Conservation (phyloP, 2,113 vertebrate species). For the Mormyrus iriodes region DNA sequence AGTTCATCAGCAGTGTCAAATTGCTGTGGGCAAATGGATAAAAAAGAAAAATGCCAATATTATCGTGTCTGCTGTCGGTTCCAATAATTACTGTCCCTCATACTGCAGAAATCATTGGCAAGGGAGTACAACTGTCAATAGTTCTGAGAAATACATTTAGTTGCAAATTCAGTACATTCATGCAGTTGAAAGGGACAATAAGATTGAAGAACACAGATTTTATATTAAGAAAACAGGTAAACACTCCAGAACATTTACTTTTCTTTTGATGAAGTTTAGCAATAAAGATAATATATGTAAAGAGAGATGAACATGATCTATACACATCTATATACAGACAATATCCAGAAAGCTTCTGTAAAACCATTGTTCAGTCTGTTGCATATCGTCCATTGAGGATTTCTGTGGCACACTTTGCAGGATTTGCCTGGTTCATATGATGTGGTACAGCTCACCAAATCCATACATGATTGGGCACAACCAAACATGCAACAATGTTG, state of each 20-base stretch:
- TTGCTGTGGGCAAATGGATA: neutral
- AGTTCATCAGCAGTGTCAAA: neutral
- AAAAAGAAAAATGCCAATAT: constrained; percentile 18
- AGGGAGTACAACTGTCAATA: neutral
- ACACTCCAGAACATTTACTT: neutral
- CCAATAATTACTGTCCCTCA: constrained; percentile 28
- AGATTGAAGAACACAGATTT: neutral
- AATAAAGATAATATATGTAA: neutral
- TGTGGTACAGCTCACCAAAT: neutral
- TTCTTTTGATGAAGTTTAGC: neutral
- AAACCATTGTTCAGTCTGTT: neutral
- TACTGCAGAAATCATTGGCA: constrained; percentile 10
- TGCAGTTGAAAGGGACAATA: neutral
- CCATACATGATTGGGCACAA: neutral
- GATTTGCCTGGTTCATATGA: neutral
- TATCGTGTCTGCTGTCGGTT: constrained; percentile 12
- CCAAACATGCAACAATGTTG: neutral
- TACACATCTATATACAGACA: neutral
- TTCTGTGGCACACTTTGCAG: neutral
- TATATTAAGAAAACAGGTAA: neutral
- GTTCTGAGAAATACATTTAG: neutral
- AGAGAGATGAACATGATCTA: neutral
- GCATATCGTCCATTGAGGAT: neutral
- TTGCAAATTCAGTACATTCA: neutral
- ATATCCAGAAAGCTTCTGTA: neutral